Base-by-base conservation (phyloP, 2,113 vertebrate genomes). In the Brachypteracias leptosomus region DNA sequence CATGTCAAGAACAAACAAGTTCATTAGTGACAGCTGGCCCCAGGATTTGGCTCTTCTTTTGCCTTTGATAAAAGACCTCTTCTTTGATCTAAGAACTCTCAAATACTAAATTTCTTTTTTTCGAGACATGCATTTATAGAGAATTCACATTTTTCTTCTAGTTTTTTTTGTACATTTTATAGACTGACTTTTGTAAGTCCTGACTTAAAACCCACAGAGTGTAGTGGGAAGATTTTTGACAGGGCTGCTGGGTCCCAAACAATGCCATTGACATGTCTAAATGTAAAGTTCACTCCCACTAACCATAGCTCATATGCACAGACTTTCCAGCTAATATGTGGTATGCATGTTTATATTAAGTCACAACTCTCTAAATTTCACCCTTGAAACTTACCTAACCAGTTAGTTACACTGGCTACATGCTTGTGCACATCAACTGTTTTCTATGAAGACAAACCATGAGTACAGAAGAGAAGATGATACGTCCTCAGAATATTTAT, bases 361-460 rank as follows among this genome's bases (percentile, higher is more conserved):
- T 20, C 26, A 57, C 7, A 66, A 5, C 1, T 73, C 6, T n/a
- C 28, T 58, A 35, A 75, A 52, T 70, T 47, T 61, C 31, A 46
- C 13, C 31, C 14, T 73, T 83, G 44, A 65, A 83, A 70, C 8
- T 55, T 26, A 63, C 15, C 22, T 29, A 57, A 58, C 35, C 20
- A 1, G 16, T 66, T 77, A n/a, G 11, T 71, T 74, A 42, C 26
- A 25, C 20, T n/a, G 61, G 5, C 10, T 85, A 36, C n/a, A 19
- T 49, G 11, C 2, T 89, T 38, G 4, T 28, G 19, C 33, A 22
- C 0, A 0, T 54, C 42, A 59, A 16, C 6, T 40, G 14, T 18
- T 19, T 89, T 95, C 31, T 89, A 29, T 33, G n/a, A 17, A 70
- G 51, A 78, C 35, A 73, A 77, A 66, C 36, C 9, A 17, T 28